A percentile compares a stretch with the other conserved stretches of the same genome.
Evolutionary conservation across 2,113 vertebrate species (phyloP).

Genomic region (Cyphomyrus plagiostoma): DNA sequence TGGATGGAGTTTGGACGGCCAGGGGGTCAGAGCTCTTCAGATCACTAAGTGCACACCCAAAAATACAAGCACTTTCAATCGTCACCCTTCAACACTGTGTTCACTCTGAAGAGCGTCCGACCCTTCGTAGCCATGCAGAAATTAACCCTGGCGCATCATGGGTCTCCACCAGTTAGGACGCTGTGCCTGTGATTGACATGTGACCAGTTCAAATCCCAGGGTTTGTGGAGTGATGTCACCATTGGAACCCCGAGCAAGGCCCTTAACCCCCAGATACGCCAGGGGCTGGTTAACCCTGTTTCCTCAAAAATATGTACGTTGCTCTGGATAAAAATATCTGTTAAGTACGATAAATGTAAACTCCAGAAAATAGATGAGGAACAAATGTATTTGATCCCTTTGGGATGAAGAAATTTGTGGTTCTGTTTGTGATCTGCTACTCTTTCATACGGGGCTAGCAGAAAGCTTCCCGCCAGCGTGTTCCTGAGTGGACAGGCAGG

Average conservation of each 20-base stretch:
- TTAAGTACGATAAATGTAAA: not conserved
- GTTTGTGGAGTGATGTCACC: not conserved
- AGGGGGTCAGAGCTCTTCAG: conserved; percentile 15
- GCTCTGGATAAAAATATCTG: not conserved
- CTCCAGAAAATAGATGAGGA: not conserved
- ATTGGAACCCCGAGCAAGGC: not conserved
- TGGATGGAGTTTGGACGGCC: conserved; percentile 40
- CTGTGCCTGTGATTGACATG: not conserved
- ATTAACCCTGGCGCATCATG: not conserved
- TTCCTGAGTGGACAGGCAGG: not conserved
- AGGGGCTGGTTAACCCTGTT: not conserved
- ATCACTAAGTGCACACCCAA: conserved; percentile 34
- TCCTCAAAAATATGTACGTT: not conserved
- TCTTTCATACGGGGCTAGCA: not conserved
- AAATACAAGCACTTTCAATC: not conserved
- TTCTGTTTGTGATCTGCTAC: not conserved
- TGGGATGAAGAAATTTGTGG: not conserved
- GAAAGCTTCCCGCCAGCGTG: not conserved
- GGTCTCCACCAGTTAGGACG: not conserved
- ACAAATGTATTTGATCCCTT: not conserved
- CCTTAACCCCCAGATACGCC: not conserved
- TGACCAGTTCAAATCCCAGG: not conserved
- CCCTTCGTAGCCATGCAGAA: not conserved
- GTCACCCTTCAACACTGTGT: not conserved
- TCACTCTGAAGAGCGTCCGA: not conserved